phyloP scores from a whole-genome alignment of 2,797 vertebrate species.

The Mycteria americana region DNA sequence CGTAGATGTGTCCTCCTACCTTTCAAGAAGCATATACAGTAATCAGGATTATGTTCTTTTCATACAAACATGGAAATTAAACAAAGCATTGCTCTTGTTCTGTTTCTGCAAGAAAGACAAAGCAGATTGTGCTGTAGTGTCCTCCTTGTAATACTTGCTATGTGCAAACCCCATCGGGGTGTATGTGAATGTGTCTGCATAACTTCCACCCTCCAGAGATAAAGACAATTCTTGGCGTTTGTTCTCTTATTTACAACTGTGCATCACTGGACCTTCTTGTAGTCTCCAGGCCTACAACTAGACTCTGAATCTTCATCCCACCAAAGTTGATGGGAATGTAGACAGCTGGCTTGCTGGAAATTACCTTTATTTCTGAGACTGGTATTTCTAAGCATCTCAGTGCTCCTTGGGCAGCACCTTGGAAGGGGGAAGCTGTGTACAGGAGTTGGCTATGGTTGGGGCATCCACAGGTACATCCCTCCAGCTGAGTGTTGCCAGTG shows the following conservation, averaged over 20 bases:
- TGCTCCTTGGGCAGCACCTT: too few species aligned
- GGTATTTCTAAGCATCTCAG: neutral
- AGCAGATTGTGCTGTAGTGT: neutral
- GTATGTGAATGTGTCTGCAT: neutral
- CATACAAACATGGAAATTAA: neutral
- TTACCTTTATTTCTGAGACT: neutral
- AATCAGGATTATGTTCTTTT: neutral
- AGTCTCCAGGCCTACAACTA: neutral
- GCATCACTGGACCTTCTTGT: neutral
- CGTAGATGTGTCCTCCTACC: neutral
- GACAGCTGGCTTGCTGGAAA: neutral
- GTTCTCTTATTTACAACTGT: neutral
- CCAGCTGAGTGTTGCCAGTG: neutral
- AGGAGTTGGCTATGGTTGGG: neutral
- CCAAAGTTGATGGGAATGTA: fast-evolving
- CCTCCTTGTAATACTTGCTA: neutral
- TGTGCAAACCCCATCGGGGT: neutral
- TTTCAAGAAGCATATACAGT: neutral
- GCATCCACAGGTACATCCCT: neutral
- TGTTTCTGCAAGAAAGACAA: neutral
- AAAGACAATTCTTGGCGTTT: neutral
- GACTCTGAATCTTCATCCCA: neutral
- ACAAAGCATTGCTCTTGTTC: neutral
- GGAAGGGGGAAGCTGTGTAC: neutral
- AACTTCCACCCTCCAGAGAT: neutral